Percentiles rank a stretch among this genome's conserved stretches.
Conservation (phyloP, 1,140 invertebrate species). For the Chlorops oryzae region DNA sequence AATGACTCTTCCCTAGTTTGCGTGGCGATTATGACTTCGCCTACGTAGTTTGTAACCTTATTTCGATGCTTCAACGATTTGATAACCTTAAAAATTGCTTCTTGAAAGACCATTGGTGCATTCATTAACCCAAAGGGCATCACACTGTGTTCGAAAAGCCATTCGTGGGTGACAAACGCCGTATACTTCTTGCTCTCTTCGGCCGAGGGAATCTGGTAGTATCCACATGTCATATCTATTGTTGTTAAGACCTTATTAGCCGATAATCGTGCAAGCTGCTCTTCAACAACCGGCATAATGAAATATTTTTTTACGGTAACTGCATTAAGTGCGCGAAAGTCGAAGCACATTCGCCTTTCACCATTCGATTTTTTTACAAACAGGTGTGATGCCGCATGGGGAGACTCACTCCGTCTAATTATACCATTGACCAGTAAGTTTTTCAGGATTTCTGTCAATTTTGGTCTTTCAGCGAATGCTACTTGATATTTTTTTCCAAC, state of each 20-base stretch:
- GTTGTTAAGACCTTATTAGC: neutral
- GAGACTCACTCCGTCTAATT: too few relatives aligned
- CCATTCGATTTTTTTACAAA: too few relatives aligned
- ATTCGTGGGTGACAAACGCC: too few relatives aligned
- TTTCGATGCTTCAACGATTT: neutral
- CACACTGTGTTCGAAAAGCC: conserved; percentile 29
- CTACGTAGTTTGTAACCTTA: conserved; percentile 17
- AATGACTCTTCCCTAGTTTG: conserved; percentile 15
- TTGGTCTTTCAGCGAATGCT: too few relatives aligned
- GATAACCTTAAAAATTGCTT: conserved; percentile 32
- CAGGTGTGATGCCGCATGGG: too few relatives aligned
- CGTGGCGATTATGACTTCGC: conserved; percentile 21
- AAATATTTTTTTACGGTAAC: neutral
- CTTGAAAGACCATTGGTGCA: conserved; percentile 47
- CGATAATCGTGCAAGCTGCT: neutral
- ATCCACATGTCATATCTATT: neutral
- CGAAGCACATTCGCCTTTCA: conserved; percentile 20
- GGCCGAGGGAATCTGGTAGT: neutral
- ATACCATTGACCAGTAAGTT: conserved; percentile 48
- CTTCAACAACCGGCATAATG: neutral
- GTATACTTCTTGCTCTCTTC: too few relatives aligned
- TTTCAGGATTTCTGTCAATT: too few relatives aligned
- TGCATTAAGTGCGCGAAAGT: conserved; percentile 19
- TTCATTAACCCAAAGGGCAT: conserved; percentile 49
- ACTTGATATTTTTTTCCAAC: too few relatives aligned